Percentiles rank a stretch among this genome's conserved stretches.
Evolutionary conservation across 2,888 invertebrate genomes (phyloP).

Genomic region (Oligia fasciuncula): DNA sequence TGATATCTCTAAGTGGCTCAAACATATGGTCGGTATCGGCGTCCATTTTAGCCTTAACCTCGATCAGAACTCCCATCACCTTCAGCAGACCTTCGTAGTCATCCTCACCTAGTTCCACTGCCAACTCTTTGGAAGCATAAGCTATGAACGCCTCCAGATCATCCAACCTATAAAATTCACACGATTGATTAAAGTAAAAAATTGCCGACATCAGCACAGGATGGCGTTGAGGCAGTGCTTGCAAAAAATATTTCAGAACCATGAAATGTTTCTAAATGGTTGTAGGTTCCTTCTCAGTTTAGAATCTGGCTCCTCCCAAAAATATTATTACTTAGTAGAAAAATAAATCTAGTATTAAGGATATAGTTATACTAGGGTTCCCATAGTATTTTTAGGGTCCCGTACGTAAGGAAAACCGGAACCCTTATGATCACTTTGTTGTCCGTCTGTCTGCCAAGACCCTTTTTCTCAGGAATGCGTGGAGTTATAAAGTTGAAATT

Average conservation of each 20-base stretch:
- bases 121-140: slow-evolving; percentile 93
- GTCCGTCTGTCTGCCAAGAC: no score
- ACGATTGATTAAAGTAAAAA: background rate
- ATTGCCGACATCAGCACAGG: background rate
- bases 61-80: slow-evolving; percentile 95
- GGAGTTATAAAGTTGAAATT: no score
- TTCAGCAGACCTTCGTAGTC: slow-evolving; percentile 96
- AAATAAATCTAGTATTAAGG: background rate
- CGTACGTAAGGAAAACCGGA: no score
- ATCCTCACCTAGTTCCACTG: slow-evolving; percentile 93
- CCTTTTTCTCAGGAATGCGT: no score
- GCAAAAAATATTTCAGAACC: background rate
- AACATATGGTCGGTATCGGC: slow-evolving; percentile 95
- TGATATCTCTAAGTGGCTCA: slow-evolving; percentile 95
- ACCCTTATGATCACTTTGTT: no score
- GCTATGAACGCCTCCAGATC: slow-evolving; percentile 94
- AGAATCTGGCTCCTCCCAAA: background rate
- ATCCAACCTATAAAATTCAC: slow-evolving; percentile 89
- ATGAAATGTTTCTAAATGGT: background rate
- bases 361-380: background rate
- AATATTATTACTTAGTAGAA: no score
- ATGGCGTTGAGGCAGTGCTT: background rate
- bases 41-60: slow-evolving; percentile 92
- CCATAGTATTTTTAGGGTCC: background rate
- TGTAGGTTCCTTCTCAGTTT: background rate